Conservation (phyloP, 2,797 vertebrate genomes). For the Emys orbicularis region DNA sequence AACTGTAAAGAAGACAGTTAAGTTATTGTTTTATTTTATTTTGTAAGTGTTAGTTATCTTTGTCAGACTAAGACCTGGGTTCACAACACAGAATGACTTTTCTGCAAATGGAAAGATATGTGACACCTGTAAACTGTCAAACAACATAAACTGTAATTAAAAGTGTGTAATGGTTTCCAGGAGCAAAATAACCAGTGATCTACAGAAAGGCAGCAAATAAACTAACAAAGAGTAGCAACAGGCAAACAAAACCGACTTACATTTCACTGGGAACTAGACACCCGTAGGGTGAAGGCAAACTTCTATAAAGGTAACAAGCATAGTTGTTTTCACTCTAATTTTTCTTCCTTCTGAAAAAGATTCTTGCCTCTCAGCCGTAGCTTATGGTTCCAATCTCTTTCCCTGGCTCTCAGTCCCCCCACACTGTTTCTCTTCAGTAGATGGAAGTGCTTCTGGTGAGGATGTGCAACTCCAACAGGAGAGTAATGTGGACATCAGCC, state of each 20-base stretch:
- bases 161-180: neutral
- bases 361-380: conserved; percentile 45
- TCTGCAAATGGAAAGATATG: neutral
- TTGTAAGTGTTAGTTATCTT: neutral
- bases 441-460: too few relatives aligned
- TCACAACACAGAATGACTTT: neutral
- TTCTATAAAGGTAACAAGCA: conserved; percentile 17
- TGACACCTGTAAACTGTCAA: neutral
- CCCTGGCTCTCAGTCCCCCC: too few relatives aligned
- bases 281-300: neutral
- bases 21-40: neutral
- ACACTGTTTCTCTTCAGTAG: too few relatives aligned
- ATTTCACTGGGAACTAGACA: conserved; percentile 6
- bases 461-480: too few relatives aligned
- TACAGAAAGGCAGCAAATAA: neutral
- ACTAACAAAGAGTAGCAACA: neutral
- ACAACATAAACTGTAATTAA: neutral
- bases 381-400: neutral
- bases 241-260: neutral
- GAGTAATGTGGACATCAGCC: too few relatives aligned
- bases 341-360: conserved; percentile 42
- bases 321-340: conserved; percentile 42
- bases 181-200: neutral
- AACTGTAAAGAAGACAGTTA: neutral
- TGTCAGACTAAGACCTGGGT: neutral